Base-by-base conservation (phyloP, 2,113 vertebrate genomes). In the Bos javanicus region DNA sequence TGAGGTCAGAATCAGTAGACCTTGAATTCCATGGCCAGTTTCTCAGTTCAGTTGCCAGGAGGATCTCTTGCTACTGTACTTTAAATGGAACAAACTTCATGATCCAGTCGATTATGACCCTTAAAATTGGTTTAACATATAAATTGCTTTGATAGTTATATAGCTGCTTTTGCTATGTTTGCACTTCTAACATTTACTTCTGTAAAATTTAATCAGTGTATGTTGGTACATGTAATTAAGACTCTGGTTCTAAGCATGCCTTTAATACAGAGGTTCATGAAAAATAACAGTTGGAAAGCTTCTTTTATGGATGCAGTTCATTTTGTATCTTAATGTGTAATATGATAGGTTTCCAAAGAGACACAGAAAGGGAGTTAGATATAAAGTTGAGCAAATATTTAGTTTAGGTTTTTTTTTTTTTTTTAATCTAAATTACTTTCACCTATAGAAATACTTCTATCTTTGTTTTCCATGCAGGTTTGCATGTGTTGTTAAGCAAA, bases 401-500 rank as follows among this genome's bases (percentile, higher is more conserved):
- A 46, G n/a, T 54, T 2, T 39, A 39, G 2, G 13, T n/a, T 74
- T 76, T 92, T 82, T 54, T 84, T 90, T 90, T 39, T 88, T 93
- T 90, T 11, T 39, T 28, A 26, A 26, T 46, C 67, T 86, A 80
- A 92, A 90, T 76, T 21, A 85, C 28, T 91, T 95, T 94, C 52
- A 96, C 15, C 50, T 97, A 60, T 1, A 87, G 74, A 97, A 95
- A 85, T 60, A 33, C 14, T 6, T 97, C 95, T 90, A 94, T 83
- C 76, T 97, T 95, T 95, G 3, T 98, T 80, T 90, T 95, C 92
- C 78, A 1, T 96, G 36, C 98, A 99, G 99, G 99, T 93, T 99
- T 99, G 91, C 99, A 99, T 95, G 99, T 99, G 85, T 99, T 99
- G 94, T 98, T 99, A 98, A 99, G 99, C 99, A 99, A 99, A 98